Conservation (phyloP, 2,113 vertebrate species). For the Myocastor coypus region DNA sequence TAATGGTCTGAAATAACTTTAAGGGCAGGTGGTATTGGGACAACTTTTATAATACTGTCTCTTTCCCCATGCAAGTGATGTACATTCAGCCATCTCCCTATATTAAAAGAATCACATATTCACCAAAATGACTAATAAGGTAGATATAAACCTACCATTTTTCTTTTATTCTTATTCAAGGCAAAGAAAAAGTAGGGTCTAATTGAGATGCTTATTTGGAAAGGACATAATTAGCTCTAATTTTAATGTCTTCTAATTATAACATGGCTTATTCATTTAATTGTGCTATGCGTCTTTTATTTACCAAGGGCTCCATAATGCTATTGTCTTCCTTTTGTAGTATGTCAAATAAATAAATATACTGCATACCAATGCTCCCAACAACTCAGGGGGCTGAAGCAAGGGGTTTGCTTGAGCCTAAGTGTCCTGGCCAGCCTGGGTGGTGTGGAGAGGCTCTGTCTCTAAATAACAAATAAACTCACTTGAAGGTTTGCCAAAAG, state of each 20-base stretch:
- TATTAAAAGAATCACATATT: neutral
- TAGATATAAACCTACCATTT: neutral
- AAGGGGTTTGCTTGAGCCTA: neutral
- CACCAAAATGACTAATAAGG: neutral
- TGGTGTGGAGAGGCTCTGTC: neutral
- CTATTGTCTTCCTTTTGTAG: neutral
- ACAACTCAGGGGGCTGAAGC: neutral
- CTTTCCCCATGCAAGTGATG: neutral
- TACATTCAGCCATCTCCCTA: neutral
- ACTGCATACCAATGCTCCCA: neutral
- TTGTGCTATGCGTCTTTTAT: neutral
- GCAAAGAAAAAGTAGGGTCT: slow-evolving; percentile 4
- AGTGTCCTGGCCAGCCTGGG: neutral
- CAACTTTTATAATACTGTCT: neutral
- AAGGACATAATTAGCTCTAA: neutral
- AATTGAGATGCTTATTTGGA: neutral
- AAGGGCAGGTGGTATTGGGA: neutral
- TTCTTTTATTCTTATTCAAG: slow-evolving; percentile 19
- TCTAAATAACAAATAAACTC: neutral
- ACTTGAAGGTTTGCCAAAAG: slow-evolving; percentile 18
- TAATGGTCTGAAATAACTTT: neutral
- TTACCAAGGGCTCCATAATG: neutral
- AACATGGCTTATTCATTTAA: slow-evolving; percentile 9
- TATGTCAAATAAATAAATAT: neutral
- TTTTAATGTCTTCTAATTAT: neutral